phyloP scores from a whole-genome alignment of 1,140 invertebrate genomes.

The Coptotermes formosanus region DNA sequence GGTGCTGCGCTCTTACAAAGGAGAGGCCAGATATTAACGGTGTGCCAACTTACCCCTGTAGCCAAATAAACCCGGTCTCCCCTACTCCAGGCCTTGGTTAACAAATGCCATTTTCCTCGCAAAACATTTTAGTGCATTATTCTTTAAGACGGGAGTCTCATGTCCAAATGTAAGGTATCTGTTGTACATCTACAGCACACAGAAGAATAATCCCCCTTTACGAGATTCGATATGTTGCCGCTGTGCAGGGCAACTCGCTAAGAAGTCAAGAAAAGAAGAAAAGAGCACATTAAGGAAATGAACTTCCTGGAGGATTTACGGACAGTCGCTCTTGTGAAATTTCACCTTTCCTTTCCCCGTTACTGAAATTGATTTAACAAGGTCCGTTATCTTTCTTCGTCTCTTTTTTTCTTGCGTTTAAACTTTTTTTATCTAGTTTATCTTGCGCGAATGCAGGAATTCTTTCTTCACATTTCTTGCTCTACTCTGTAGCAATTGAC shows the following conservation, averaged over 20 bases:
- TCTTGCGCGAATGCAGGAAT: not conserved
- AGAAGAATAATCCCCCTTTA: not conserved
- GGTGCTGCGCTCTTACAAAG: too few species aligned
- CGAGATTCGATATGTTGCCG: not conserved
- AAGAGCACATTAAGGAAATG: not conserved
- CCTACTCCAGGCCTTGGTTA: too few species aligned
- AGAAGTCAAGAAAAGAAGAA: not conserved
- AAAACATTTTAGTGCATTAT: not conserved
- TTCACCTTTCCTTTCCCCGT: conserved; percentile 8
- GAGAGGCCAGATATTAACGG: too few species aligned
- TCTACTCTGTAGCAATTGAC: not conserved
- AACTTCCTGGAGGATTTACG: not conserved
- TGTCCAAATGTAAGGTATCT: not conserved
- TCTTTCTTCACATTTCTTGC: not conserved
- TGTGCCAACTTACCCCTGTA: too few species aligned
- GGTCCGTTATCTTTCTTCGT: not conserved
- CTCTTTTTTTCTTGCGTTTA: conserved; percentile 37
- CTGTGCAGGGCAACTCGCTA: not conserved
- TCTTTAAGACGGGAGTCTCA: not conserved
- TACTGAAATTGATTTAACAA: conserved; percentile 6
- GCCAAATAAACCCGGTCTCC: too few species aligned
- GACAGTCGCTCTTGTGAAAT: not conserved
- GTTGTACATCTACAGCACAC: not conserved
- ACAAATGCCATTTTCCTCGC: too few species aligned
- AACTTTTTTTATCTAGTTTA: not conserved